Percentiles rank a stretch among this genome's conserved stretches.
These are phyloP conservation scores for Molothrus aeneus DNA, from an alignment of 2,797 vertebrate species.

Conservation along the genomic window DNA sequence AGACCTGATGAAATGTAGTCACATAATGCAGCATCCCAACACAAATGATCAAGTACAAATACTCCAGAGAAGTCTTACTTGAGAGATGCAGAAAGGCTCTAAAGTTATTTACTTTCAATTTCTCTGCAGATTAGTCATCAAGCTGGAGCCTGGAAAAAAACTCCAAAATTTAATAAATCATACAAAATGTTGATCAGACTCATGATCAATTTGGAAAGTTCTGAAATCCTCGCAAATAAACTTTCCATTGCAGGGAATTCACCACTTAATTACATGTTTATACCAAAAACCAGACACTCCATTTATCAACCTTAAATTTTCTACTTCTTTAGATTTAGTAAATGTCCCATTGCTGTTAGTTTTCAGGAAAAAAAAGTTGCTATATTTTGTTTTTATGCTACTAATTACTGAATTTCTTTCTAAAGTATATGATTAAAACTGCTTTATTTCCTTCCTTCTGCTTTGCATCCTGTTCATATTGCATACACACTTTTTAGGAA, in stretches of 20 bases:
- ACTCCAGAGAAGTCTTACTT: neutral
- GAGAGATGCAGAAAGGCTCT: neutral
- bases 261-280: neutral
- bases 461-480: neutral
- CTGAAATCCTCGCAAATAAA: neutral
- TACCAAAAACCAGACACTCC: rapidly evolving
- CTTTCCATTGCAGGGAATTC: neutral
- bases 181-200: neutral
- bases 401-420: neutral
- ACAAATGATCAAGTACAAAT: neutral
- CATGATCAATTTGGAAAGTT: neutral
- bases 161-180: neutral
- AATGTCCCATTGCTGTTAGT: neutral
- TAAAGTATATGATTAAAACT: neutral
- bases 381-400: neutral
- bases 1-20: neutral
- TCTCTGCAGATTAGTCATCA: neutral
- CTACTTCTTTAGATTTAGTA: neutral
- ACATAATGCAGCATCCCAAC: neutral
- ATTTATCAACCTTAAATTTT: neutral
- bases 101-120: neutral
- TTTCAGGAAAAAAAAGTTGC: neutral
- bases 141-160: neutral
- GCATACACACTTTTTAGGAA: neutral
- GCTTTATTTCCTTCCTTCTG: neutral